phyloP scores from a whole-genome alignment of 2,113 vertebrate species.

The Psephotus haematonotus region DNA sequence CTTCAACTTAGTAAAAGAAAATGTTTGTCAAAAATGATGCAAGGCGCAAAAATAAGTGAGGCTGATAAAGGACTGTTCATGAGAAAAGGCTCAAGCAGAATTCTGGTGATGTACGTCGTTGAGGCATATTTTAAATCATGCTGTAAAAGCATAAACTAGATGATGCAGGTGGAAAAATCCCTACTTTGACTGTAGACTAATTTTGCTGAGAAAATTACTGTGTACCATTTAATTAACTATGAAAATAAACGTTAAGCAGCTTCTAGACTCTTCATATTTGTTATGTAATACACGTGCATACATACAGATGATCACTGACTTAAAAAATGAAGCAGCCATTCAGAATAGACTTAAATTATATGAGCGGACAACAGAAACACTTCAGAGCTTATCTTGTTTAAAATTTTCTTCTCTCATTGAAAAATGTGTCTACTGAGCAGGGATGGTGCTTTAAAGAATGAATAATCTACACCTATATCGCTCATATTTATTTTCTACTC shows the following conservation, averaged over 20 bases:
- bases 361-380: neutral
- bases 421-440: neutral
- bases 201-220: neutral
- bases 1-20: neutral
- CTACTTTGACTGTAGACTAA: neutral
- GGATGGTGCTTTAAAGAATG: neutral
- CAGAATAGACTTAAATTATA: neutral
- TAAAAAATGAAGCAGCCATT: neutral
- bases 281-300: neutral
- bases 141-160: neutral
- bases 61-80: neutral
- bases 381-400: neutral
- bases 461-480: neutral
- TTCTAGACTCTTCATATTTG: neutral
- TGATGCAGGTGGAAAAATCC: neutral
- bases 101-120: neutral
- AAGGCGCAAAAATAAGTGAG: neutral
- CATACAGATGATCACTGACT: neutral
- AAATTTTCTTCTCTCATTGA: neutral
- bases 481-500: neutral
- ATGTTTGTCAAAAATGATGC: neutral
- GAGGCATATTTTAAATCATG: neutral
- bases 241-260: neutral
- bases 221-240: neutral
- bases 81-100: neutral